A percentile compares a stretch with the other conserved stretches of the same genome.
Evolutionary conservation across 2,888 invertebrate species (phyloP).

Genomic region (Phalera bucephala): DNA sequence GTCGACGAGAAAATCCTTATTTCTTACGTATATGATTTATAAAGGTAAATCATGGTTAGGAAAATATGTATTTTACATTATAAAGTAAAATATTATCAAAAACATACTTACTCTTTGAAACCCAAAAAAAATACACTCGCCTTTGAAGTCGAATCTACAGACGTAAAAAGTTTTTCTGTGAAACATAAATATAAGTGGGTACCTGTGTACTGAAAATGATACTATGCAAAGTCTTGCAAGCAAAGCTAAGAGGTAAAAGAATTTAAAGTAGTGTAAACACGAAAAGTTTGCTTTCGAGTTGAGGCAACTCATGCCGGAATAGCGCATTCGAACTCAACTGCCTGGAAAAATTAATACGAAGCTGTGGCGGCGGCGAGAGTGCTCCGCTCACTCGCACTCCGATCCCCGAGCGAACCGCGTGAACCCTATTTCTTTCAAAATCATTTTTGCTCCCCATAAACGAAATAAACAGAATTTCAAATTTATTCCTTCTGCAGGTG

Average conservation of each 20-base stretch:
- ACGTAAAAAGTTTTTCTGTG: constrained; percentile 27
- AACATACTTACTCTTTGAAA: too few relatives aligned
- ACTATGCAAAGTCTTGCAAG: constrained; percentile 64
- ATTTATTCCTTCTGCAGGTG: too few relatives aligned
- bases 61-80: too few relatives aligned
- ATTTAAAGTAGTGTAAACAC: constrained; percentile 78
- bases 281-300: constrained; percentile 79
- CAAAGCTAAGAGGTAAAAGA: constrained; percentile 71
- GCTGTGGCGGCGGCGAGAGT: constrained; percentile 54
- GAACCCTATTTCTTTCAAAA: constrained; percentile 48
- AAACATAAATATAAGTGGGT: constrained; percentile 54
- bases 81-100: too few relatives aligned
- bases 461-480: constrained; percentile 51
- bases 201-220: constrained; percentile 49
- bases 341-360: constrained; percentile 79
- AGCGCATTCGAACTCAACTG: constrained; percentile 80
- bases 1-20: too few relatives aligned
- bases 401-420: constrained; percentile 29
- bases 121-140: constrained; percentile 13
- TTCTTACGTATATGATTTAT: too few relatives aligned
- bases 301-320: constrained; percentile 72
- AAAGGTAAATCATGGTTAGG: too few relatives aligned
- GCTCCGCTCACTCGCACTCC: constrained; percentile 22
- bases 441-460: constrained; percentile 55
- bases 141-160: constrained; percentile 10